Conservation (phyloP, 1,140 invertebrate species). For the Fragariocoptes setiger region DNA sequence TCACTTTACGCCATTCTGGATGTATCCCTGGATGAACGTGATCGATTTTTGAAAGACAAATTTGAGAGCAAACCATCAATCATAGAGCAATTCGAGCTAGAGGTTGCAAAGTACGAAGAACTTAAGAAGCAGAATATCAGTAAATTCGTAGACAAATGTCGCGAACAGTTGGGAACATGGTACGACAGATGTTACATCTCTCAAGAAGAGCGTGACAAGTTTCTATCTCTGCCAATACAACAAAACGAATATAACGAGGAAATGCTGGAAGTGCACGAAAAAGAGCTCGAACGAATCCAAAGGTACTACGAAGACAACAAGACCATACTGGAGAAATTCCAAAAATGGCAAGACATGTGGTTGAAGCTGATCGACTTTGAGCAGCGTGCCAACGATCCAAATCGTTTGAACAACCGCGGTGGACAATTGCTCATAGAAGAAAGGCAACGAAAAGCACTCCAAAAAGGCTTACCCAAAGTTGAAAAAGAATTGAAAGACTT, state of each 20-base stretch:
- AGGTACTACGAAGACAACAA: conserved; percentile 30
- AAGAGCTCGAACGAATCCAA: conserved; percentile 31
- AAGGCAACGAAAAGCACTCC: conserved; percentile 37
- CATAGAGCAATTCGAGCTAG: conserved; percentile 18
- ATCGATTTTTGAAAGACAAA: conserved; percentile 16
- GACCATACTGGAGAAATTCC: conserved; percentile 21
- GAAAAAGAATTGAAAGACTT: conserved; percentile 17
- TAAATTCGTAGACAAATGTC: conserved; percentile 31
- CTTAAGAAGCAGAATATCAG: conserved; percentile 29
- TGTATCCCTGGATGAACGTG: conserved; percentile 20
- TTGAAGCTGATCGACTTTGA: conserved; percentile 32
- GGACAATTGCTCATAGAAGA: conserved; percentile 47
- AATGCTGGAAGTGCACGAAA: conserved; percentile 33
- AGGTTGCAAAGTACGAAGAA: conserved; percentile 28
- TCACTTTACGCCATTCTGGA: conserved; percentile 29
- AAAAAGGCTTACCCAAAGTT: conserved; percentile 22
- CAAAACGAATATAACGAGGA: conserved; percentile 31
- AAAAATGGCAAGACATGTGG: conserved; percentile 28
- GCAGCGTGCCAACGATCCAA: conserved; percentile 32
- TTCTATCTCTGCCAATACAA: conserved; percentile 25
- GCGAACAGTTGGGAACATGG: conserved; percentile 28
- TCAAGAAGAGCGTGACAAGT: conserved; percentile 24
- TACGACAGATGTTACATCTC: conserved; percentile 38
- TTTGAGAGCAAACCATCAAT: conserved; percentile 15
- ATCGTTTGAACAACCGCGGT: conserved; percentile 46